Percentiles rank a stretch among this genome's conserved stretches.
Evolutionary conservation across 2,888 invertebrate species (phyloP).

Genomic region (Adela reaumurella): DNA sequence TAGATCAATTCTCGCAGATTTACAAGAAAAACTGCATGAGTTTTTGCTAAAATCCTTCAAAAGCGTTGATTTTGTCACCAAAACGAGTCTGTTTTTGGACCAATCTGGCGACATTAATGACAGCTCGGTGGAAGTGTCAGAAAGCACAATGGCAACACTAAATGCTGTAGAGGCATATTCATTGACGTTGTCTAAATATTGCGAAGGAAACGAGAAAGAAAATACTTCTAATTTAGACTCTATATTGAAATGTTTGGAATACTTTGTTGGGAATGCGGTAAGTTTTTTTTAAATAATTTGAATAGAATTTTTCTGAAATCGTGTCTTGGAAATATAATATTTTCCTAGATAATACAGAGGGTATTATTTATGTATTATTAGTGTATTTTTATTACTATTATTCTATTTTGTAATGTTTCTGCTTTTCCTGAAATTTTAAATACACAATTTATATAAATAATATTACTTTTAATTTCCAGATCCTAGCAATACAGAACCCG

Average conservation of each 20-base stretch:
- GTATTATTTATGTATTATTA: no score
- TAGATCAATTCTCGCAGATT: conserved; percentile 35
- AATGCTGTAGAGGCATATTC: conserved; percentile 43
- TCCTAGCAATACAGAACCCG: conserved; percentile 24
- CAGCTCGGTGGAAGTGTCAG: conserved; percentile 21
- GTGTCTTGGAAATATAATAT: no score
- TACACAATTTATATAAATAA: neutral
- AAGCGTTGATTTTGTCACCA: conserved; percentile 28
- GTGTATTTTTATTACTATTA: no score
- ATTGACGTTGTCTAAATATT: conserved; percentile 35
- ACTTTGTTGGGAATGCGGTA: conserved; percentile 36
- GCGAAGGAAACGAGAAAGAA: conserved; percentile 29
- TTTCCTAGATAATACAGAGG: no score
- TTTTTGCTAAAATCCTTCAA: conserved; percentile 32
- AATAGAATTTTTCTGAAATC: no score
- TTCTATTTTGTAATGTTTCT: no score
- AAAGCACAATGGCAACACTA: conserved; percentile 27
- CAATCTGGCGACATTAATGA: no score
- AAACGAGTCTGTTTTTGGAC: conserved; percentile 16
- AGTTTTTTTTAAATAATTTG: no score
- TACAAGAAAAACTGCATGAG: conserved; percentile 40
- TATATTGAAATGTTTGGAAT: conserved; percentile 34
- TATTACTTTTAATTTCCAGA: conserved; percentile 27
- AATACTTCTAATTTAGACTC: conserved; percentile 35
- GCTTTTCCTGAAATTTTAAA: no score